Conservation (phyloP, 2,113 vertebrate species). For the Macquaria ambigua region DNA sequence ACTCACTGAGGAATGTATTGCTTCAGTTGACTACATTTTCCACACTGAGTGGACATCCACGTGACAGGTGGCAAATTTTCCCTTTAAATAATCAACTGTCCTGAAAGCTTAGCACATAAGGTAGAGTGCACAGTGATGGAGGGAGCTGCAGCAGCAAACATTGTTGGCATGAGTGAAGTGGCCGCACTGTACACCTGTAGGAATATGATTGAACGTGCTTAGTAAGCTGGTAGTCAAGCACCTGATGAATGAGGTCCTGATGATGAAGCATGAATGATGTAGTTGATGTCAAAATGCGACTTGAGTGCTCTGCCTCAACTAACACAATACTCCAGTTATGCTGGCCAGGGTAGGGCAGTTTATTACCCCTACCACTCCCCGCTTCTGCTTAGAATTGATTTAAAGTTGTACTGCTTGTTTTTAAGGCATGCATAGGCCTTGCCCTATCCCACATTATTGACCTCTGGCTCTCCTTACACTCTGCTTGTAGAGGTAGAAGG, state of each 20-base stretch:
- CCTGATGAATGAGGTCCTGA: neutral
- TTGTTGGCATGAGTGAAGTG: neutral
- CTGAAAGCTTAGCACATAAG: neutral
- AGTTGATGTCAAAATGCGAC: neutral
- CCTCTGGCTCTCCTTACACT: neutral
- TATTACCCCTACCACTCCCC: too few species aligned
- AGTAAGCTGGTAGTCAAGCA: neutral
- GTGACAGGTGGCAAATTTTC: too few species aligned
- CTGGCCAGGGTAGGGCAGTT: neutral
- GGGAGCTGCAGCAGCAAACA: neutral
- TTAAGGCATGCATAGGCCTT: neutral
- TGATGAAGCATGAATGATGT: neutral
- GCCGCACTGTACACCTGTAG: neutral
- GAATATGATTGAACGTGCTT: neutral
- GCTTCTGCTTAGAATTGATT: neutral
- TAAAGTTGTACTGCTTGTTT: neutral
- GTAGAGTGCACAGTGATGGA: neutral
- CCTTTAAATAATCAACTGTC: neutral
- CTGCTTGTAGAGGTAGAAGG: neutral
- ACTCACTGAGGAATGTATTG: too few species aligned
- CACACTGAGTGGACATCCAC: too few species aligned
- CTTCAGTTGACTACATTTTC: too few species aligned
- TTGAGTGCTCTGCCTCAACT: neutral
- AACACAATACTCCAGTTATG: neutral
- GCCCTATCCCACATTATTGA: neutral